A percentile compares a stretch with the other conserved stretches of the same genome.
Evolutionary conservation across 2,113 vertebrate species (phyloP).

Genomic region (Malurus melanocephalus): DNA sequence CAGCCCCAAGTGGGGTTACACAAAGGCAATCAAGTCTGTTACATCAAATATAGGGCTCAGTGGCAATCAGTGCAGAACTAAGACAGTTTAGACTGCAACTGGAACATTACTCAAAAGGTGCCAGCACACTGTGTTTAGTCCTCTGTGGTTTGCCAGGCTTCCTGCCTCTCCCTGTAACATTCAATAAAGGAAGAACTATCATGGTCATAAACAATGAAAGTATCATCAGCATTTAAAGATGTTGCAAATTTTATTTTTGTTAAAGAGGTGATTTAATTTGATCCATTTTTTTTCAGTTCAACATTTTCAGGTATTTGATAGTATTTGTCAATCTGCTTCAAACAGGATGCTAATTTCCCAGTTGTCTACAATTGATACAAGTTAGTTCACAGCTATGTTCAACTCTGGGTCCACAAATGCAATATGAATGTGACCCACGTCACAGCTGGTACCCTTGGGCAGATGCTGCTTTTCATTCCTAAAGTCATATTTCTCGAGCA

Average conservation of each 20-base stretch:
- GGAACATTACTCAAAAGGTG: background rate
- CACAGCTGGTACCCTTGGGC: background rate
- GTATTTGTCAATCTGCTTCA: background rate
- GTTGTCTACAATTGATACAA: background rate
- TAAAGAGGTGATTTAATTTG: background rate
- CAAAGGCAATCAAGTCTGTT: background rate
- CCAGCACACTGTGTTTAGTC: background rate
- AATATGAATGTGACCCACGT: background rate
- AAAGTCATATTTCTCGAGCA: background rate
- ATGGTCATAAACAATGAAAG: background rate
- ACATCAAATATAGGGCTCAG: background rate
- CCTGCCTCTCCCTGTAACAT: background rate
- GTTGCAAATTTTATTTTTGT: background rate
- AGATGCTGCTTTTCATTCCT: background rate
- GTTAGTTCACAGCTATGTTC: background rate
- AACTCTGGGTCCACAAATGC: background rate
- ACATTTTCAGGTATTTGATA: background rate
- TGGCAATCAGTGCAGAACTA: background rate
- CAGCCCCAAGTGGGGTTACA: background rate
- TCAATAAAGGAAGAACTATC: background rate
- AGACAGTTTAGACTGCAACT: background rate
- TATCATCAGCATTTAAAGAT: background rate
- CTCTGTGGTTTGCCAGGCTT: constrained; percentile 13
- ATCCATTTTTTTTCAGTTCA: background rate
- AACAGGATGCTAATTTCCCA: background rate